Conservation (phyloP, 2,888 invertebrate species). For the Axea sp. region DNA sequence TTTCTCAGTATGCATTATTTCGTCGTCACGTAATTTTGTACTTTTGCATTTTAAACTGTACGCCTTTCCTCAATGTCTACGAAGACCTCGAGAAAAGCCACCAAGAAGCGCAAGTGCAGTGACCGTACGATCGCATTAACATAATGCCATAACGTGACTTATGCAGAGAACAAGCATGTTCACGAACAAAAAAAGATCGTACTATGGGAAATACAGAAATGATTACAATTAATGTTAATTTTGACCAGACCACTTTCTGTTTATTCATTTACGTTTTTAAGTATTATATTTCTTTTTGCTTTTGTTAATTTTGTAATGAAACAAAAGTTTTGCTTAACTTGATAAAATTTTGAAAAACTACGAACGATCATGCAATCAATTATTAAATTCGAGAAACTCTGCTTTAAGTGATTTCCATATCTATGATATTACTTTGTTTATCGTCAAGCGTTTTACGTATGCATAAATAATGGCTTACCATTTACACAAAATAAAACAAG, state of each 20-base stretch:
- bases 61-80: conserved; percentile 32
- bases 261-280: neutral
- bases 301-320: no score
- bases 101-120: conserved; percentile 66
- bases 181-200: conserved; percentile 34
- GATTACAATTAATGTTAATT: conserved; percentile 15
- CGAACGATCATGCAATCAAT: no score
- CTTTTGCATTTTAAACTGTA: conserved; percentile 52
- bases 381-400: no score
- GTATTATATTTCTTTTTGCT: no score
- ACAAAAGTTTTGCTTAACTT: no score
- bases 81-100: conserved; percentile 61
- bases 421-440: no score
- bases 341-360: no score
- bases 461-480: no score
- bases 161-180: conserved; percentile 39
- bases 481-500: no score
- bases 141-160: conserved; percentile 66
- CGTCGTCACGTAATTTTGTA: conserved; percentile 47
- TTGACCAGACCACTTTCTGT: neutral
- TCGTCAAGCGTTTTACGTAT: no score
- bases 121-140: conserved; percentile 69
- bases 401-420: no score
- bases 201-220: conserved; percentile 20
- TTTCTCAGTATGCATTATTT: conserved; percentile 51